Base-by-base conservation (phyloP, 2,888 invertebrate species). In the Volucella inanis region DNA sequence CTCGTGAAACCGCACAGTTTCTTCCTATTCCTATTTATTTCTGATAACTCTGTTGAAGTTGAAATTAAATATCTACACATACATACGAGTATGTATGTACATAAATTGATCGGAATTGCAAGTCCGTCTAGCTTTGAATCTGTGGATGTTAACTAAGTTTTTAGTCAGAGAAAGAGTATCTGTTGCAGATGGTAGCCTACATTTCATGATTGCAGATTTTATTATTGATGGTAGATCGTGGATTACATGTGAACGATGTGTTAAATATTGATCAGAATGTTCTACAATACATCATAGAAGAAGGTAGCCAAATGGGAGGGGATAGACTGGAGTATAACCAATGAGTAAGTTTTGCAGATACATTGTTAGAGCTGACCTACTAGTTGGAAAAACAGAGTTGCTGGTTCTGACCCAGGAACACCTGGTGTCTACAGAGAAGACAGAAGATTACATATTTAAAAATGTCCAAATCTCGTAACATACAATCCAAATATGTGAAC, bases 161-260 rank as follows among this genome's bases (percentile, higher is more conserved):
- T 14, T 59, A 52, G 65, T 57, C 14, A 11, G 54, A 43, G 61
- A 8, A 18, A 15, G 4, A 39, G 45, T 50, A 47, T 31, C 31
- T 47, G 22, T 43, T 70, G 82, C 85, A 81, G 85, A 81, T 85
- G 85, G 81, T 85, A 85, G 68, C 85, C 81, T 81, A 82, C 52
- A 86, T 82, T 50, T 18, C 55, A 12, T 57, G 68, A 68, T 64
- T 78, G 64, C 15, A 57, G 70, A 41, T 22, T 31, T 71, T 41
- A 31, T 57, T 61, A 70, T 74, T 79, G 59, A 71, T 72, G 57
- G 55, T 50, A 15, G 55, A 72, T 67, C 50, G 59, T 14, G 59
- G 77, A 68, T 65, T 70, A 74, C 75, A 75, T 76, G 76, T 67
- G 64, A 85, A 85, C 68, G 81, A 77, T 57, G 76, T 81, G 76